phyloP scores from a whole-genome alignment of 2,113 vertebrate species.

The Eubucco bourcierii region DNA sequence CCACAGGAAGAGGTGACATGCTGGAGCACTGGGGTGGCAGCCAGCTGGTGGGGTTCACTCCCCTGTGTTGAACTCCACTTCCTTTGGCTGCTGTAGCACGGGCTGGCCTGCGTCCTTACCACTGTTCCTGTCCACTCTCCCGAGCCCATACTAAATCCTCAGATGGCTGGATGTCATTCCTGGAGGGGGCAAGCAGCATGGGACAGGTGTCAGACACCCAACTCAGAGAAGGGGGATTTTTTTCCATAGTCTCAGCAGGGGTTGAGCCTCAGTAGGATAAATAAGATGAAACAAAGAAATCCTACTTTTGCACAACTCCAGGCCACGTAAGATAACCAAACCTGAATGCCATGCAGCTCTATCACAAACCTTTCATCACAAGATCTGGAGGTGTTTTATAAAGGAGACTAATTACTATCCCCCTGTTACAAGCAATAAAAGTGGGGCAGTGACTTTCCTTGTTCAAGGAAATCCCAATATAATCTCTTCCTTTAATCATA shows the following conservation, averaged over 20 bases:
- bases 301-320: background rate
- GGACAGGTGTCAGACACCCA: background rate
- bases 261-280: background rate
- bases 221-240: background rate
- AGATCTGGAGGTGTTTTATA: slow-evolving; percentile 37
- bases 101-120: background rate
- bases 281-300: background rate
- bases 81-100: rapidly evolving
- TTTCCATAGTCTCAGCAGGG: background rate
- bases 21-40: background rate
- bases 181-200: rapidly evolving
- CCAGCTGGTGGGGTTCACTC: background rate
- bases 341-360: background rate
- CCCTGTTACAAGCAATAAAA: slow-evolving; percentile 50
- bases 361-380: slow-evolving; percentile 1
- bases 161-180: rapidly evolving
- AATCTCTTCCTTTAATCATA: slow-evolving; percentile 59
- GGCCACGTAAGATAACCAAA: background rate
- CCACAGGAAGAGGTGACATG: background rate
- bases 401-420: slow-evolving; percentile 30
- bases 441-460: slow-evolving; percentile 34
- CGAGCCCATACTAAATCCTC: background rate
- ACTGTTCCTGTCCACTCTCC: background rate
- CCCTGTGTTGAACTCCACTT: background rate
- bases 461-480: slow-evolving; percentile 61